These are phyloP conservation scores for Platerodrilus igneus DNA, from an alignment of 2,888 invertebrate species.

Conservation along the genomic window DNA sequence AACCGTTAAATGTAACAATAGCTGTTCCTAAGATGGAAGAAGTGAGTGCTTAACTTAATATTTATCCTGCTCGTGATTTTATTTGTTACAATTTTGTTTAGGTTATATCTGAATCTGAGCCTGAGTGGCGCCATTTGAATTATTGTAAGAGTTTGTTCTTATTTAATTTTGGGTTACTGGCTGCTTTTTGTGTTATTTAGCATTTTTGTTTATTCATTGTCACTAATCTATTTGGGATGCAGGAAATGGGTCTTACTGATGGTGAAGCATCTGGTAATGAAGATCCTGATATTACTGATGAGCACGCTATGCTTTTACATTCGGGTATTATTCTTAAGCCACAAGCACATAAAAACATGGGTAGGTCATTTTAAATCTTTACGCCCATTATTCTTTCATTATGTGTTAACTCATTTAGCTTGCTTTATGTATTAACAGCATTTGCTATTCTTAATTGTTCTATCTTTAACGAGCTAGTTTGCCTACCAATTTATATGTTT, in stretches of 20 bases:
- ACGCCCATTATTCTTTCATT: conserved; percentile 5
- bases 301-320: conserved; percentile 63
- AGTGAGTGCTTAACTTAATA: conserved; percentile 49
- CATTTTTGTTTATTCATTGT: conserved; percentile 7
- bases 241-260: conserved; percentile 58
- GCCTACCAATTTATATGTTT: too few relatives aligned
- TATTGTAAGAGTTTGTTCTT: conserved; percentile 6
- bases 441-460: too few relatives aligned
- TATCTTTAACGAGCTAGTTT: too few relatives aligned
- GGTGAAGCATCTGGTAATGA: conserved; percentile 57
- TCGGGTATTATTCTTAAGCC: conserved; percentile 47
- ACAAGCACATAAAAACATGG: conserved; percentile 42
- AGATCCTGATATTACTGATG: conserved; percentile 66
- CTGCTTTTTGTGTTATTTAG: neutral
- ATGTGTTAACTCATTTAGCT: too few relatives aligned
- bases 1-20: conserved; percentile 84
- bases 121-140: conserved; percentile 9
- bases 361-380: conserved; percentile 39
- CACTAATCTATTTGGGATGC: conserved; percentile 31
- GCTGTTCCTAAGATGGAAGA: conserved; percentile 80
- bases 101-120: conserved; percentile 13
- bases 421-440: conserved; percentile 6
- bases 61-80: neutral
- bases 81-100: conserved; percentile 15
- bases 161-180: conserved; percentile 4